Evolutionary conservation across 2,113 vertebrate species (phyloP).

Genomic region (Poicephalus gulielmi): DNA sequence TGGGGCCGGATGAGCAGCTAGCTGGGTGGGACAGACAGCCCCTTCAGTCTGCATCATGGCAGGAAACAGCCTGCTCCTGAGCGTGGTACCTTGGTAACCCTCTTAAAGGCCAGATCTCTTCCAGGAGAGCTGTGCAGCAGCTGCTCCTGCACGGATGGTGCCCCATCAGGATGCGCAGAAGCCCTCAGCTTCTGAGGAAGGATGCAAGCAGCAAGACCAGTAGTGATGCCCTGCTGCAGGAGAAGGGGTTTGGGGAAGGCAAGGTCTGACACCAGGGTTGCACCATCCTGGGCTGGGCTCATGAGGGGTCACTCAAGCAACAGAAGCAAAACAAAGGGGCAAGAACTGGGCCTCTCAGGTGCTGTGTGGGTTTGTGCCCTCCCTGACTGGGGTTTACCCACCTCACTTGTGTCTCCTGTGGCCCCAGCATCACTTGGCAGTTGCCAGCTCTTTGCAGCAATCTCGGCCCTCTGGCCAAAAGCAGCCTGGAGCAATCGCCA

Average conservation of each 20-base stretch:
- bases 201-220: rapidly evolving
- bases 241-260: background rate
- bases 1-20: background rate
- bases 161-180: background rate
- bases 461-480: background rate
- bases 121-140: background rate
- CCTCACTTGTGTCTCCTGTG: background rate
- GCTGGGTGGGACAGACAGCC: background rate
- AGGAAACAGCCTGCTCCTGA: background rate
- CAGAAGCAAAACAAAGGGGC: background rate
- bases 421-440: background rate
- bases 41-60: background rate
- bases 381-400: background rate
- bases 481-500: background rate
- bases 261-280: background rate
- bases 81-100: rapidly evolving
- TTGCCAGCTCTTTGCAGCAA: background rate
- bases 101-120: background rate
- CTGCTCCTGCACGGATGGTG: background rate
- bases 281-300: background rate
- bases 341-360: background rate
- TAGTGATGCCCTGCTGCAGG: rapidly evolving
- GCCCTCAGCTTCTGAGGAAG: background rate
- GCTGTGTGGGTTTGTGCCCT: background rate
- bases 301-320: background rate